Evolutionary conservation across 2,888 invertebrate species (phyloP).

Genomic region (Unio pictorum): DNA sequence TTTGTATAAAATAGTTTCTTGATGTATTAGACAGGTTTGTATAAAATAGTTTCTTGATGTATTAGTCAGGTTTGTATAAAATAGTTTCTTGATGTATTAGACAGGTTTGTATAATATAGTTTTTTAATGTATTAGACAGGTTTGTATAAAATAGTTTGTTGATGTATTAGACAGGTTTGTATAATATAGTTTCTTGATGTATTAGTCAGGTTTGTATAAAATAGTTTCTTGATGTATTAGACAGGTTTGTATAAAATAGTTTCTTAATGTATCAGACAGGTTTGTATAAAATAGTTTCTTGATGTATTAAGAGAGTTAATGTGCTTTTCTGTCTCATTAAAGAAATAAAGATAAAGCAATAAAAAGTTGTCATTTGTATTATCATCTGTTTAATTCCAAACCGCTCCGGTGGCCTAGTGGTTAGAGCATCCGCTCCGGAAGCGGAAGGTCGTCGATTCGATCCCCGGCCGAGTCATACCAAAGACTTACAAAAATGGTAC

Average conservation of each 20-base stretch:
- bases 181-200: slow-evolving; percentile 75
- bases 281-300: slow-evolving; percentile 28
- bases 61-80: slow-evolving; percentile 74
- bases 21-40: slow-evolving; percentile 78
- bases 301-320: too few relatives aligned
- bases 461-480: too few relatives aligned
- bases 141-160: slow-evolving; percentile 63
- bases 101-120: slow-evolving; percentile 67
- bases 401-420: too few relatives aligned
- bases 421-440: too few relatives aligned
- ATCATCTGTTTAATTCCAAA: too few relatives aligned
- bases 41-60: slow-evolving; percentile 75
- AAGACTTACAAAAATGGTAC: too few relatives aligned
- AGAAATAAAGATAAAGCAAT: too few relatives aligned
- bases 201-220: slow-evolving; percentile 74
- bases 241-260: slow-evolving; percentile 67
- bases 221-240: slow-evolving; percentile 77
- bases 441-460: too few relatives aligned
- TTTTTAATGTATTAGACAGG: slow-evolving; percentile 79
- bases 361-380: too few relatives aligned
- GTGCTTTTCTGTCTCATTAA: too few relatives aligned
- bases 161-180: slow-evolving; percentile 78
- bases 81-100: slow-evolving; percentile 77
- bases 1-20: slow-evolving; percentile 63
- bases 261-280: slow-evolving; percentile 79